Evolutionary conservation across 1,140 invertebrate genomes (phyloP), one percentile per base, ranked within the genome.

Genomic region (Adelges cooleyi): DNA sequence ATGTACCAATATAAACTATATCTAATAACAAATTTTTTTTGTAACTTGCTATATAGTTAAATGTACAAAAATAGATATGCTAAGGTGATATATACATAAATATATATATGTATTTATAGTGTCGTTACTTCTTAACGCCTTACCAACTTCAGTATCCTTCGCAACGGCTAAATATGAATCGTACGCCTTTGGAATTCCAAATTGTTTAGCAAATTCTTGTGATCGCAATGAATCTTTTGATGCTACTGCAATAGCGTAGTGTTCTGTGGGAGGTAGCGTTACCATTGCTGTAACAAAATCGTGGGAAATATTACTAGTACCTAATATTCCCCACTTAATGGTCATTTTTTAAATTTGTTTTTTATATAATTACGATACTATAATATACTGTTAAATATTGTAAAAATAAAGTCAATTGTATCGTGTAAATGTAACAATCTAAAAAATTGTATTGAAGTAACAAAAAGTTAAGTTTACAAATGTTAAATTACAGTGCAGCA

Each of bases 1-100:
- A 74, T 1, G 80, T 77, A 22, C 86, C 88, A 67, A 92, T 79
- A 72, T 92, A 92, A 0, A 86, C 84, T 17, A 90, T 78, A 72
- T 92, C 88, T 89, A 71, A 46, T 77, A 80, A 29, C 75, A 62
- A 66, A 40, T 3, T 36, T 20, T 18, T 2, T 13, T 29, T 18
- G 33, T 52, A 17, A 33, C 20, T 23, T 3, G 11, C 20, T 8
- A 17, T 15, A 44, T 44, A 8, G 40, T 3, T 44, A 17, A 44
- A 44, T 44, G 17, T n/a, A 23, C 20, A 22, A 3, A n/a, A 10
- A 40, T 23, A 38, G 6, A 13, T 13, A 38, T 38, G 36, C 36
- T 8, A 38, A 38, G 6, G 13, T 38, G 36, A 38, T 8, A 38
- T 13, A n/a, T n/a, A 38, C 36, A 13, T 6, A 38, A 38, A 38